Conservation (phyloP, 2,888 invertebrate genomes). For the Dioctria linearis region DNA sequence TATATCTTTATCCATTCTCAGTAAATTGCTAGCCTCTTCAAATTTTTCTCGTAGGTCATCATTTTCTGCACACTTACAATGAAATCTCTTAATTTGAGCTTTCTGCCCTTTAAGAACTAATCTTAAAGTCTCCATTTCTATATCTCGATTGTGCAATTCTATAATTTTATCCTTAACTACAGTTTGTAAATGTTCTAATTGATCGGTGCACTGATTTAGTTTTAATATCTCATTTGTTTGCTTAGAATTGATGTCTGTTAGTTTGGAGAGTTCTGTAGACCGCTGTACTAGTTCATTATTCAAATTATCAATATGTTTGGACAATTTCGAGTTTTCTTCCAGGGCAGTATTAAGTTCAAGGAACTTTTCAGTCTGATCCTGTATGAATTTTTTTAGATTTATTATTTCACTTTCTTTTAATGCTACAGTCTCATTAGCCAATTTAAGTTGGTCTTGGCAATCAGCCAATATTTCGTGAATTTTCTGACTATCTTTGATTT, state of each 20-base stretch:
- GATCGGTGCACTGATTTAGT: not conserved
- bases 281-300: constrained; percentile 18
- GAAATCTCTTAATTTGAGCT: constrained; percentile 22
- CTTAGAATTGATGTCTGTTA: constrained; percentile 55
- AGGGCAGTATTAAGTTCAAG: constrained; percentile 5
- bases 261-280: constrained; percentile 61
- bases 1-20: not conserved
- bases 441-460: constrained; percentile 2
- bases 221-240: constrained; percentile 1
- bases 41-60: constrained; percentile 17
- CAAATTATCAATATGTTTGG: constrained; percentile 13
- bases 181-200: not conserved
- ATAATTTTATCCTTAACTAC: not conserved
- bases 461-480: not conserved
- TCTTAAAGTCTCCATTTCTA: constrained; percentile 27
- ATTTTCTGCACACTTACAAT: constrained; percentile 36
- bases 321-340: constrained; percentile 8
- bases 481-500: not conserved
- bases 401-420: not conserved
- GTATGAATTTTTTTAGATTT: not conserved
- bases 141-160: not conserved
- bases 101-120: constrained; percentile 27
- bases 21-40: constrained; percentile 26
- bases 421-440: not conserved
- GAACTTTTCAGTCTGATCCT: not conserved